Base-by-base conservation (phyloP, 2,113 vertebrate genomes). In the Saccopteryx leptura region DNA sequence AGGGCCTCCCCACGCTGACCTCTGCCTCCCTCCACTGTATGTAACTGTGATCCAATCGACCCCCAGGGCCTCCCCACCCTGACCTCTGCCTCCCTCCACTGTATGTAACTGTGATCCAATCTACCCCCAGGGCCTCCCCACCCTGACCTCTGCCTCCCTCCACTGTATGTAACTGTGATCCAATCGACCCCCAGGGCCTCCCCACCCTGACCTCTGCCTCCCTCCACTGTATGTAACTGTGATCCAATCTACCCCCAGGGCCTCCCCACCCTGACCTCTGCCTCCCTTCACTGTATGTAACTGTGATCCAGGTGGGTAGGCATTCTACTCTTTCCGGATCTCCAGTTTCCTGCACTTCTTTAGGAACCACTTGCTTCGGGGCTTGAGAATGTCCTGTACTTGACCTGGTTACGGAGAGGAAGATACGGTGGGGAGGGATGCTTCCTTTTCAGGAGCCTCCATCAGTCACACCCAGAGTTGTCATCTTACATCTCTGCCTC, bases 301-400 rank as follows among this genome's bases (percentile, higher is more conserved):
- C 23, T 6, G 11, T 31, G n/a, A 26, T 60, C 31, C 78, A 9
- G 21, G 8, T 13, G 10, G 46, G 12, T 0, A 12, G 21, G n/a
- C 18, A 10, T 14, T 39, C 60, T 24, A 0, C 60, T 54, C 54
- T 76, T 65, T 78, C 79, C 31, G 28, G 31, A 17, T 19, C 65
- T n/a, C 6, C 19, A 9, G 26, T 48, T 61, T 60, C 69, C 84
- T 82, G 39, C 19, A 2, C 7, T 58, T 63, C 18, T 76, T 48
- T 26, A 90, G 71, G 33, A 68, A 23, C 63, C 63, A 52, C 10
- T 58, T 96, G 60, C 31, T 39, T 86, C 39, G 66, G 90, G 79
- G 24, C 39, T 26, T n/a, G 50, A 76, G 82, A 60, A 52, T 56
- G 28, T 9, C 84, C 75, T 87, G 84, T 24, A 74, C 52, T 78